A percentile compares a stretch with the other conserved stretches of the same genome.
These are phyloP conservation scores for Hetaerina americana DNA, from an alignment of 1,140 invertebrate genomes.

Conservation along the genomic window DNA sequence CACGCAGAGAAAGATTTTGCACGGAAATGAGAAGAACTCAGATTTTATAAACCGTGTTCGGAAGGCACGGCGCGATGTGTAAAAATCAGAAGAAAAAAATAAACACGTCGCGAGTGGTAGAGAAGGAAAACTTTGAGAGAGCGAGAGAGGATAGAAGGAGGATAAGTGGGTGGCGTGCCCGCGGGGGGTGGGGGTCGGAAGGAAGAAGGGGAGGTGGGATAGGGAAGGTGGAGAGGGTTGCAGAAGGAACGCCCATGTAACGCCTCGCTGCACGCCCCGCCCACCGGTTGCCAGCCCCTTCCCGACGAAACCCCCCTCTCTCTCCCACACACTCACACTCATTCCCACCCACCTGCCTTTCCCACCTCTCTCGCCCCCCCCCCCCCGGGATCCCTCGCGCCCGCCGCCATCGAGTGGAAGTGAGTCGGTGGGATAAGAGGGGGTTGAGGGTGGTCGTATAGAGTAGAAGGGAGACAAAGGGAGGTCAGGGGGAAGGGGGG, in stretches of 20 bases:
- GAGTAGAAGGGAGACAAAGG: neutral
- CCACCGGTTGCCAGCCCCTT: neutral
- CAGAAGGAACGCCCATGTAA: neutral
- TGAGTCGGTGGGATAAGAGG: neutral
- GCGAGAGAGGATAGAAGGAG: neutral
- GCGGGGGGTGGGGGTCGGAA: too few relatives aligned
- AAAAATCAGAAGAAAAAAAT: too few relatives aligned
- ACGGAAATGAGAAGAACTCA: neutral
- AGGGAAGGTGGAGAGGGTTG: neutral
- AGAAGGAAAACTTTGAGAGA: neutral
- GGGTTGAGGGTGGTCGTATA: neutral
- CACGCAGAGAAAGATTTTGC: neutral
- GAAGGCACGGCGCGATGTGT: too few relatives aligned
- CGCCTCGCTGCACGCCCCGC: neutral
- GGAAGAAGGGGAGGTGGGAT: neutral
- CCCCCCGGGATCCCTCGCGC: neutral
- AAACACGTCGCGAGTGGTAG: too few relatives aligned
- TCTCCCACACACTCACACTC: neutral
- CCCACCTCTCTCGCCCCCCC: neutral
- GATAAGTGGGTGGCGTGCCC: too few relatives aligned
- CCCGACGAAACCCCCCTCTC: neutral
- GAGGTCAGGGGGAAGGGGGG: neutral
- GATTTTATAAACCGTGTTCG: too few relatives aligned
- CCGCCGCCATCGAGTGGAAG: neutral
- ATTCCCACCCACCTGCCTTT: too few relatives aligned